These are phyloP conservation scores for Aurelia sp. DNA, from an alignment of 30 jellyfish, hydroid and myxozoan species.

Conservation along the genomic window DNA sequence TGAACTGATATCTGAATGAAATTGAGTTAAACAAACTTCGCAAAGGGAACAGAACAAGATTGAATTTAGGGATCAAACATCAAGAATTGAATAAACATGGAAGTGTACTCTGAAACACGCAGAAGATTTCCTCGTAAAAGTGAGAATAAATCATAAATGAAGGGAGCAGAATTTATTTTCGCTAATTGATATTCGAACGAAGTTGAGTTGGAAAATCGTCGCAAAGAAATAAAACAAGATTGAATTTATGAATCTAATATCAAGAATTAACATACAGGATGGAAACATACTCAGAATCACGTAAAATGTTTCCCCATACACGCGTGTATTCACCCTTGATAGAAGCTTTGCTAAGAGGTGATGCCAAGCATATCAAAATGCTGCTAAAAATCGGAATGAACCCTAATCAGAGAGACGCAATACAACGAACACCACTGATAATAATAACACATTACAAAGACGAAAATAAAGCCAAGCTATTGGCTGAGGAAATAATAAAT, in stretches of 20 bases:
- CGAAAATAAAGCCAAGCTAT: constrained; percentile 26
- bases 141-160: too few species aligned
- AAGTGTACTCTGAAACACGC: too few species aligned
- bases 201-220: background rate
- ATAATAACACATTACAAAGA: constrained; percentile 19
- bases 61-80: too few species aligned
- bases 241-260: too few species aligned
- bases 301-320: too few species aligned
- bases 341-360: constrained; percentile 42
- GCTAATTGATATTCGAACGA: background rate
- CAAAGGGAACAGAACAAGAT: too few species aligned
- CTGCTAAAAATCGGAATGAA: constrained; percentile 34
- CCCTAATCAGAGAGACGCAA: constrained; percentile 45
- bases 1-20: too few species aligned
- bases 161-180: background rate
- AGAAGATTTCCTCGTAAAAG: too few species aligned
- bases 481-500: constrained; percentile 18
- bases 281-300: too few species aligned
- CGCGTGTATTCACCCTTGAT: constrained; percentile 33
- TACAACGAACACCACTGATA: constrained; percentile 58
- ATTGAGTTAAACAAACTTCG: background rate
- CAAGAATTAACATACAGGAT: too few species aligned
- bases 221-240: too few species aligned
- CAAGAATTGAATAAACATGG: too few species aligned
- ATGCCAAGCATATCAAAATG: background rate